Conservation (phyloP, 2,113 vertebrate species). For the Microtus richardsoni region DNA sequence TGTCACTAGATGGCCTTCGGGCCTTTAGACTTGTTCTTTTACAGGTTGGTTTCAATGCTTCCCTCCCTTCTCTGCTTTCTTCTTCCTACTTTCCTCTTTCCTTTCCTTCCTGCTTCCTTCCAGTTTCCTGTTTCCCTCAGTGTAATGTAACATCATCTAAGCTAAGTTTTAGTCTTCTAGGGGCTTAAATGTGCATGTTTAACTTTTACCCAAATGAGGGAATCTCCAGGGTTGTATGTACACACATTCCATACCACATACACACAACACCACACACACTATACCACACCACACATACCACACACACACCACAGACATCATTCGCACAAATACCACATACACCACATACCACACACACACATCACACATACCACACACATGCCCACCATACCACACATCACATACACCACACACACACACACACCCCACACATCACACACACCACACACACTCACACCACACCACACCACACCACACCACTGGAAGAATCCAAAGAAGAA, state of each 20-base stretch:
- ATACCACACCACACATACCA: rapidly evolving
- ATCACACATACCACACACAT: not conserved
- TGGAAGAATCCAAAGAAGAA: not conserved
- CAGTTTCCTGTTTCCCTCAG: not conserved
- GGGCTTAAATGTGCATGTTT: not conserved
- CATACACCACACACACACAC: not conserved
- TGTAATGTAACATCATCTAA: not conserved
- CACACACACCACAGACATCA: not conserved
- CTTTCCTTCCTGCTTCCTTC: not conserved
- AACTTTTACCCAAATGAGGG: not conserved
- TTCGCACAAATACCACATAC: not conserved
- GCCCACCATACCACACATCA: not conserved
- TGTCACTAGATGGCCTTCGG: not conserved
- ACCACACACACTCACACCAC: not conserved
- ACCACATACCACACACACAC: no score
- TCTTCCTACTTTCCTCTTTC: not conserved
- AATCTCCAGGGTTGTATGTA: not conserved
- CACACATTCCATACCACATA: not conserved
- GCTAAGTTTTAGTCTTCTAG: not conserved
- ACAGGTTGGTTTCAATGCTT: not conserved
- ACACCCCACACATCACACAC: no score
- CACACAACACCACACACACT: not conserved
- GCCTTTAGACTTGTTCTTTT: not conserved
- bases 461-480: no score
- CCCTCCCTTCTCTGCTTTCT: not conserved